Evolutionary conservation across 2,113 vertebrate genomes (phyloP), one percentile per base, ranked within the genome.

Genomic region (Salvelinus namaycush): DNA sequence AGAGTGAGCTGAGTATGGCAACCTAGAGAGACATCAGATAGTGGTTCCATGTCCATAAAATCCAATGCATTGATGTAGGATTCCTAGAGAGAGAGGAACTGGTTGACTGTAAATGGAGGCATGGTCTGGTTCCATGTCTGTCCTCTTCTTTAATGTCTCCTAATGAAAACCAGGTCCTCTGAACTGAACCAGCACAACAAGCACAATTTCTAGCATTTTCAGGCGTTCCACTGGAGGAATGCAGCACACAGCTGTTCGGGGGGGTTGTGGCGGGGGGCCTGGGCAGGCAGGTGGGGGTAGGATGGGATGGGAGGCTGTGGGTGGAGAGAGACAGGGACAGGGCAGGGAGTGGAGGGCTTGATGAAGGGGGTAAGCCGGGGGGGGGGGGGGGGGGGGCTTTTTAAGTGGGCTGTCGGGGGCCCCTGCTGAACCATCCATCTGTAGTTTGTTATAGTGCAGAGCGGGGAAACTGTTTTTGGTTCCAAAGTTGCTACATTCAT

Each of bases 101-200:
- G 31, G 31, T 34, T 7, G 34, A 34, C 34, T 34, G 34, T 34
- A 34, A 34, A 34, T 34, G 34, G 87, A 74, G 80, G 67, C 72
- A 76, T 79, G 49, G 66, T 82, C n/a, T 87, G 87, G 81, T 82
- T 90, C 76, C 86, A 86, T 82, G 78, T 62, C 76, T 87, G 79
- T 82, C 82, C 81, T 83, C 77, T 80, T 79, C 84, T 81, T 60
- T 86, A 90, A 88, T 88, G 80, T 75, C 79, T 80, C 79, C 74
- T 88, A 91, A 92, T 89, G 76, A 87, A 83, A 92, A 91, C 84
- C 89, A 92, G 84, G 34, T 75, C 76, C 79, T 88, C 88, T 89
- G 83, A 90, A 84, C n/a, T 62, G n/a, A 62, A 62, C 75, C 83
- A 78, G 84, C 81, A 82, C 87, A 87, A 91, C 92, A 74, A 74